Base-by-base conservation (phyloP, 2,888 invertebrate species). In the Sphaerophoria taeniata region DNA sequence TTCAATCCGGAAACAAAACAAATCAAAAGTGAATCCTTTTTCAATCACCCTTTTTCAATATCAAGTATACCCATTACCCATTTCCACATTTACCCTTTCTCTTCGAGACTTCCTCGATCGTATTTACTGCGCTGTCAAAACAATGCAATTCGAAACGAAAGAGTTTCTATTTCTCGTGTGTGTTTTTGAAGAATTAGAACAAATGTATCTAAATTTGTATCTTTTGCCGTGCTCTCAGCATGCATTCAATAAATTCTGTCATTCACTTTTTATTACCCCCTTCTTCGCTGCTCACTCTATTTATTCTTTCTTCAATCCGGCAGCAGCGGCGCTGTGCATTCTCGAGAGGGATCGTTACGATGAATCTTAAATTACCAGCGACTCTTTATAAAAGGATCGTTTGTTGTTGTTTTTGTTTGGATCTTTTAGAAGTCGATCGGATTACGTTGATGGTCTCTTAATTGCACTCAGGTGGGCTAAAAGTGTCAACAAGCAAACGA, bases 131-230 rank as follows among this genome's bases (percentile, higher is more conserved):
- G 58, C 70, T 85, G 85, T 85, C 85, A 85, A 72, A 85, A 81
- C 85, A 85, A 76, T 36, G 85, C 76, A 81, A 85, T 81, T 65
- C 76, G 81, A 85, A 85, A 81, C 85, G 60, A 39, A 36, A 24
- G 39, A 2, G 16, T 4, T 39, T n/a, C n/a, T n/a, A n/a, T n/a
- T n/a, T n/a, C n/a, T 16, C 36, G 85, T 76, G 75, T 80, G 80
- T 85, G 80, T 80, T 76, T 85, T 77, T 81, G 81, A 85, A 85
- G 85, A 85, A 85, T 85, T 76, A 81, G 85, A 85, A 85, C 85
- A 85, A 85, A 85, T 85, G 85, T 85, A 85, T 85, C 85, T 85
- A 85, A 85, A 85, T 85, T 85, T 85, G 85, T 81, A 85, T 85
- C 85, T 77, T 49, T 72, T 55, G 36, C 65, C 69, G 14, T 63